Conservation (phyloP, 2,888 invertebrate genomes). For the Pristionchus japonicus region DNA sequence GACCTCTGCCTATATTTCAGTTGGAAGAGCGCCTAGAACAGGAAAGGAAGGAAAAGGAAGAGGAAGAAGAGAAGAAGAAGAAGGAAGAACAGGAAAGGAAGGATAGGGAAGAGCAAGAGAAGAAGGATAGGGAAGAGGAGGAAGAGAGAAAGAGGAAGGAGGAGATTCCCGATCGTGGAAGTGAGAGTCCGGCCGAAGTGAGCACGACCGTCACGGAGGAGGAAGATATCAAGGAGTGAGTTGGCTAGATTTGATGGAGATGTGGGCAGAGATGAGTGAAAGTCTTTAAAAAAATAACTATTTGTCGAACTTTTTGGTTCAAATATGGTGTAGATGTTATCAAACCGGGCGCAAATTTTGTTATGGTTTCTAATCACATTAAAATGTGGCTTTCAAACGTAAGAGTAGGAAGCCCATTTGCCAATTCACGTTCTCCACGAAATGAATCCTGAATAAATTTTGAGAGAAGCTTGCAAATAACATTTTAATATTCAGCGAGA, state of each 20-base stretch:
- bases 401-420: too few relatives aligned
- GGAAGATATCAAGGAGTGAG: neutral
- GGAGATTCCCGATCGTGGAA: neutral
- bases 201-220: conserved; percentile 36
- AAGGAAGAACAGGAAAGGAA: neutral
- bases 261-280: too few relatives aligned
- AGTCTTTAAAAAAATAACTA: too few relatives aligned
- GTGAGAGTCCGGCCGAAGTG: conserved; percentile 38
- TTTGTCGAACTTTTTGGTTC: too few relatives aligned
- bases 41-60: neutral
- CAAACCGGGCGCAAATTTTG: too few relatives aligned
- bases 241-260: neutral
- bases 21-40: neutral
- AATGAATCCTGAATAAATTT: too few relatives aligned
- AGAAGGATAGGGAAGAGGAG: neutral
- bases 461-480: too few relatives aligned
- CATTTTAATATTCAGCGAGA: conserved; percentile 3
- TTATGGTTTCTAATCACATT: too few relatives aligned
- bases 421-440: too few relatives aligned
- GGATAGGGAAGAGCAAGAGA: neutral
- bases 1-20: neutral
- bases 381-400: too few relatives aligned
- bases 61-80: neutral
- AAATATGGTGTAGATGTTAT: too few relatives aligned
- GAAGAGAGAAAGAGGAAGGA: neutral